Percentiles rank a stretch among this genome's conserved stretches.
Evolutionary conservation across 1,140 invertebrate species (phyloP).

Genomic region (Protaetia brevitarsis): DNA sequence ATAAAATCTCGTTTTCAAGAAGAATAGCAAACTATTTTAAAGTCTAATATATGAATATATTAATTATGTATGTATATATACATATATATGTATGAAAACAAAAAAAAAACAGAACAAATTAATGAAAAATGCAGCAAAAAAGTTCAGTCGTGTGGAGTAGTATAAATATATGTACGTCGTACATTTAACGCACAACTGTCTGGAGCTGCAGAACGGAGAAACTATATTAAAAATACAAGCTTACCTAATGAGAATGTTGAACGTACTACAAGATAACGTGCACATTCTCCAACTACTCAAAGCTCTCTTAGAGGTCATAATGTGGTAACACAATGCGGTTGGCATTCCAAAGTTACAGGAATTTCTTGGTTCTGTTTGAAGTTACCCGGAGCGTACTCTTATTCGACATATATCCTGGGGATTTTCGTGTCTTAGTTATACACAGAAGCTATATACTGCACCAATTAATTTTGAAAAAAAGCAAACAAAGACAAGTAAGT

Average conservation of each 20-base stretch:
- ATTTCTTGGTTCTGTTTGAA: constrained; percentile 12
- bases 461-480: not conserved
- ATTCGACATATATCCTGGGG: constrained; percentile 7
- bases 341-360: constrained; percentile 5
- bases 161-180: not conserved
- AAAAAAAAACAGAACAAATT: no score
- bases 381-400: not conserved
- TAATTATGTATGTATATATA: no score
- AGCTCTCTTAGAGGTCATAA: constrained; percentile 11
- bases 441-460: not conserved
- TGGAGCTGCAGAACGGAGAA: not conserved
- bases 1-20: no score
- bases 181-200: no score
- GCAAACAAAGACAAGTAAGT: not conserved
- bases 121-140: no score
- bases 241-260: constrained; percentile 13
- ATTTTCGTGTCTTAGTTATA: not conserved
- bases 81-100: no score
- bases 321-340: not conserved
- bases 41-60: no score
- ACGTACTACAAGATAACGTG: constrained; percentile 2
- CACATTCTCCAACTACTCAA: constrained; percentile 10
- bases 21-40: no score
- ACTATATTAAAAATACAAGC: constrained; percentile 6
- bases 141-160: no score